Percentiles rank a stretch among this genome's conserved stretches.
phyloP scores from a whole-genome alignment of 2,797 vertebrate genomes.

The Hirundo rustica region DNA sequence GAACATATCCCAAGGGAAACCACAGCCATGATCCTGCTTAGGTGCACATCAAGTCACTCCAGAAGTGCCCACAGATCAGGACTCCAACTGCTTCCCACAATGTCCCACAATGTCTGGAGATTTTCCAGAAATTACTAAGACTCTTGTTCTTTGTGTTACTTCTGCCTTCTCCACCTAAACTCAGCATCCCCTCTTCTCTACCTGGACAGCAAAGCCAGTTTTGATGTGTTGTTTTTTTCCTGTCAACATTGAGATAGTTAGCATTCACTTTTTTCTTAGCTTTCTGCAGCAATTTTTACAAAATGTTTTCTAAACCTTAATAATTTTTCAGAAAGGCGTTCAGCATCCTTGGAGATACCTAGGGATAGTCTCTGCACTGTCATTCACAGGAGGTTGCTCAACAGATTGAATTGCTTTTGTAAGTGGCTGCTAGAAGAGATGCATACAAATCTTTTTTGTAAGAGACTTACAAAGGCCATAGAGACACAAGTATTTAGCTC shows the following conservation, averaged over 20 bases:
- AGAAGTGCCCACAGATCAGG: not conserved
- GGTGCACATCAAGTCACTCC: not conserved
- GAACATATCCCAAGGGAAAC: not conserved
- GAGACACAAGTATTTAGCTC: not conserved
- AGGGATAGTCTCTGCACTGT: not conserved
- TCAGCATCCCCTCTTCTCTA: not conserved
- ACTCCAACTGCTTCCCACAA: not conserved
- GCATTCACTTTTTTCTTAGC: not conserved
- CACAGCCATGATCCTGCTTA: accelerated
- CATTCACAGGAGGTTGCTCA: not conserved
- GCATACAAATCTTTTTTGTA: not conserved
- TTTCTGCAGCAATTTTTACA: not conserved
- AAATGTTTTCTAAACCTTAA: not conserved
- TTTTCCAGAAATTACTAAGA: not conserved
- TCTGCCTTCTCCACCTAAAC: not conserved
- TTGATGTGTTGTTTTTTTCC: not conserved
- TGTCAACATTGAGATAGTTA: not conserved
- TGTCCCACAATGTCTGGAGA: not conserved
- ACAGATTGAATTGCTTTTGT: not conserved
- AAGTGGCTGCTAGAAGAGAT: not conserved
- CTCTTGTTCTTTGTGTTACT: not conserved
- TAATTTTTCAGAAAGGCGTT: not conserved
- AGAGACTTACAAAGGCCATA: not conserved
- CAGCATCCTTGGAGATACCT: not conserved
- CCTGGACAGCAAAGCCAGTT: not conserved